A percentile compares a stretch with the other conserved stretches of the same genome.
Evolutionary conservation across 2,113 vertebrate genomes (phyloP).

Genomic region (Antennarius striatus): DNA sequence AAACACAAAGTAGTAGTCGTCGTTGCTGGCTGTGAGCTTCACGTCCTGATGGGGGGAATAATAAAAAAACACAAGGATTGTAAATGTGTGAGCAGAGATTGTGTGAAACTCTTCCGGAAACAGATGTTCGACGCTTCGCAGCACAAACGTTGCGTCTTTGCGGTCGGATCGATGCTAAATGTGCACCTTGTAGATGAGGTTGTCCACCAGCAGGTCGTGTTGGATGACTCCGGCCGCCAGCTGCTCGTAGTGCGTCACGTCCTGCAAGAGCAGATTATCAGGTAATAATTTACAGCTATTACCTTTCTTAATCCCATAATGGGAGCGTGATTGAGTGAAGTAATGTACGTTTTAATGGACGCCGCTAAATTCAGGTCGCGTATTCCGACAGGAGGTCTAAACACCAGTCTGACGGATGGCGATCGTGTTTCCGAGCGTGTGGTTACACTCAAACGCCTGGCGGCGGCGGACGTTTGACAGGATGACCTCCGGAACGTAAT

Average conservation of each 20-base stretch:
- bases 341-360: background rate
- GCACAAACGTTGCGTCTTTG: no score
- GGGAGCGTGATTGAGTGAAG: background rate
- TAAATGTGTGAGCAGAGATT: no score
- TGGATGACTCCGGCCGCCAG: constrained; percentile 95
- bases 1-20: constrained; percentile 99
- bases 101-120: no score
- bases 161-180: no score
- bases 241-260: constrained; percentile 93
- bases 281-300: background rate
- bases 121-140: no score
- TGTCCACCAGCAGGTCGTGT: constrained; percentile 94
- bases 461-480: constrained; percentile 15
- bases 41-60: constrained; percentile 83
- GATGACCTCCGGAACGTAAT: background rate
- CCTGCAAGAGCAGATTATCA: constrained; percentile 76
- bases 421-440: constrained; percentile 36
- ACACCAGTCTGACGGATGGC: constrained; percentile 1
- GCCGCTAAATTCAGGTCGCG: constrained; percentile 14
- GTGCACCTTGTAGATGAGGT: constrained; percentile 93
- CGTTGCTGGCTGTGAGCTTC: constrained; percentile 97
- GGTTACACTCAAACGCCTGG: constrained; percentile 50
- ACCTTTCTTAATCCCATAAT: no score
- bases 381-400: constrained; percentile 31
- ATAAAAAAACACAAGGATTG: no score